These are phyloP conservation scores for Phylloscopus collybita DNA, from an alignment of 2,797 vertebrate genomes.

Conservation along the genomic window DNA sequence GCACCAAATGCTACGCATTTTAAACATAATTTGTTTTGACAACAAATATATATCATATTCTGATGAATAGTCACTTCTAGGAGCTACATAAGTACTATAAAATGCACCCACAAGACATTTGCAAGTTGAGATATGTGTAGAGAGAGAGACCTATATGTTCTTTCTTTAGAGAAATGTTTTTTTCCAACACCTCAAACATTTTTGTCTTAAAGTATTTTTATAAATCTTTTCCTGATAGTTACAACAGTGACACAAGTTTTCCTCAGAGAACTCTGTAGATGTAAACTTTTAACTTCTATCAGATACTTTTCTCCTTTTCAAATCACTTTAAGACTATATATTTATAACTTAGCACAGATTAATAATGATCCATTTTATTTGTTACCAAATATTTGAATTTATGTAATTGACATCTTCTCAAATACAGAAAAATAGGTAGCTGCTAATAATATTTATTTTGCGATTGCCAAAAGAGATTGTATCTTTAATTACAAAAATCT, in stretches of 20 bases:
- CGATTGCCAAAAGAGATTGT: background rate
- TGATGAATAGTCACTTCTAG: background rate
- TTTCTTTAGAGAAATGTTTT: background rate
- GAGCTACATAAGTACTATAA: background rate
- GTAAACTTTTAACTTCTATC: background rate
- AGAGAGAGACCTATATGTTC: background rate
- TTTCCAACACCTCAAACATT: constrained; percentile 28
- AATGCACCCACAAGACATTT: background rate
- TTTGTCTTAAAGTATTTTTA: constrained; percentile 1
- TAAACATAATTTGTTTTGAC: constrained; percentile 48
- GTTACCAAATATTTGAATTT: background rate
- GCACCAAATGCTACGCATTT: background rate
- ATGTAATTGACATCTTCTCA: background rate
- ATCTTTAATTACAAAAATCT: background rate
- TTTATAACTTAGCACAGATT: background rate
- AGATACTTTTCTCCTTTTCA: background rate
- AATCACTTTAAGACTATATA: background rate
- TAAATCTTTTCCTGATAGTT: constrained; percentile 32
- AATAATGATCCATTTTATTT: background rate
- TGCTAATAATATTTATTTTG: background rate
- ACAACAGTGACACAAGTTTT: background rate
- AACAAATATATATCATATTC: background rate
- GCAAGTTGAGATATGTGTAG: constrained; percentile 1
- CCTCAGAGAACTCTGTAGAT: background rate
- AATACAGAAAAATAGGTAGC: background rate